Conservation (phyloP, 2,888 invertebrate genomes). For the Mythimna impura region DNA sequence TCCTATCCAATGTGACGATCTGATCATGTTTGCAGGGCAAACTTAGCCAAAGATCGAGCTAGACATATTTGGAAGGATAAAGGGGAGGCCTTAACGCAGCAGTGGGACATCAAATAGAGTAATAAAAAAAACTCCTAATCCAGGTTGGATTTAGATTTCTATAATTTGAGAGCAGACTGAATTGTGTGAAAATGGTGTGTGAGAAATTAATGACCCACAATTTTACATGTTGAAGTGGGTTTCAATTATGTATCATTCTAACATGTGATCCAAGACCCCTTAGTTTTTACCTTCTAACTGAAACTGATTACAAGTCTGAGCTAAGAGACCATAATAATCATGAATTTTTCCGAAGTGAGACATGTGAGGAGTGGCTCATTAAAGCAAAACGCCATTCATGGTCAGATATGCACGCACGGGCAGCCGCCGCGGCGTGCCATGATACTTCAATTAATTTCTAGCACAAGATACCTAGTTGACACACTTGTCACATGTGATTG, state of each 20-base stretch:
- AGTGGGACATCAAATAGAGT: too few relatives aligned
- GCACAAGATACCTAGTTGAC: slow-evolving; percentile 64
- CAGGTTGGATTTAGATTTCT: too few relatives aligned
- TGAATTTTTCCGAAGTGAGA: slow-evolving; percentile 32
- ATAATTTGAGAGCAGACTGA: background rate
- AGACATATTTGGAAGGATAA: too few relatives aligned
- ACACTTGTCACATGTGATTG: slow-evolving; percentile 61
- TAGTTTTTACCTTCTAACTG: background rate
- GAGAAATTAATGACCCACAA: background rate
- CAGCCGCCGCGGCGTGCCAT: slow-evolving; percentile 66
- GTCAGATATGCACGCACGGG: slow-evolving; percentile 65
- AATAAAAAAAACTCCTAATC: too few relatives aligned
- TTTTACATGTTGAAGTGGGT: background rate
- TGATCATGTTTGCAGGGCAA: too few relatives aligned
- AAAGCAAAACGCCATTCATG: slow-evolving; percentile 61
- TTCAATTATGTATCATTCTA: background rate
- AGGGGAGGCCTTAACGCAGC: too few relatives aligned
- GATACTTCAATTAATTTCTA: slow-evolving; percentile 66
- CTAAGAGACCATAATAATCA: slow-evolving; percentile 6
- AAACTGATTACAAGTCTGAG: background rate
- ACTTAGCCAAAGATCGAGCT: too few relatives aligned
- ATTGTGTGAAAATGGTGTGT: background rate
- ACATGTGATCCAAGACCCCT: background rate
- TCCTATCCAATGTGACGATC: too few relatives aligned
- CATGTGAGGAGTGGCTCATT: slow-evolving; percentile 57